Evolutionary conservation across 2,113 vertebrate species (phyloP), one percentile per base, ranked within the genome.

Genomic region (Cavia porcellus): DNA sequence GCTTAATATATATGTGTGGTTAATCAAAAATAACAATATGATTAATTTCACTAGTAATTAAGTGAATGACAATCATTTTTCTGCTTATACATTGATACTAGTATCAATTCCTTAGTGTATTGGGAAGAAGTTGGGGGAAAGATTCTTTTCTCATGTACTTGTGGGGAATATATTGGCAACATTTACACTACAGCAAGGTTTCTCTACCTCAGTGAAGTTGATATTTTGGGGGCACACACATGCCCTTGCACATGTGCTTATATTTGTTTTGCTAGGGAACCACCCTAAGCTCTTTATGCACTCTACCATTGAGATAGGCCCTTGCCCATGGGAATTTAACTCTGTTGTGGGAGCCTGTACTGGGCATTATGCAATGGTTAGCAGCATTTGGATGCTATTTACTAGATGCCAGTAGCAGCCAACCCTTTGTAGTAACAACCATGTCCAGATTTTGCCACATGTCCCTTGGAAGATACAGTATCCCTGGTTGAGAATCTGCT

Each of bases 21-120:
- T 72, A 90, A 95, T 86, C 24, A 86, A 83, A 90, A 81, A 75
- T 68, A 55, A 95, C 94, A 85, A 80, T 87, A 86, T 42, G 35
- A 9, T 85, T 86, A 72, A 20, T 5, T 24, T 95, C 25, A 61
- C 74, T 87, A 74, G 68, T 88, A 92, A 66, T 0, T 62, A 20
- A 79, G 50, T 42, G 55, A 91, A 82, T 91, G 13, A 3, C 92
- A 89, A 84, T 45, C 25, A 24, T 84, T 95, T 96, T 91, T 93
- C 38, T 89, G 30, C 32, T 55, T 95, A 82, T 17, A 74, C 52
- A 86, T 25, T 86, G 52, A 72, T 30, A 81, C 17, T 12, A 86
- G 91, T 38, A 38, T 38, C 38, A 45, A 19, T 70, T 81, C 55
- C 55, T 64, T 90, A 62, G 7, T 61, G 15, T 45, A 2, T 90